A percentile compares a stretch with the other conserved stretches of the same genome.
Conservation (phyloP, 2,113 vertebrate genomes). For the Benitochromis conjunctus region DNA sequence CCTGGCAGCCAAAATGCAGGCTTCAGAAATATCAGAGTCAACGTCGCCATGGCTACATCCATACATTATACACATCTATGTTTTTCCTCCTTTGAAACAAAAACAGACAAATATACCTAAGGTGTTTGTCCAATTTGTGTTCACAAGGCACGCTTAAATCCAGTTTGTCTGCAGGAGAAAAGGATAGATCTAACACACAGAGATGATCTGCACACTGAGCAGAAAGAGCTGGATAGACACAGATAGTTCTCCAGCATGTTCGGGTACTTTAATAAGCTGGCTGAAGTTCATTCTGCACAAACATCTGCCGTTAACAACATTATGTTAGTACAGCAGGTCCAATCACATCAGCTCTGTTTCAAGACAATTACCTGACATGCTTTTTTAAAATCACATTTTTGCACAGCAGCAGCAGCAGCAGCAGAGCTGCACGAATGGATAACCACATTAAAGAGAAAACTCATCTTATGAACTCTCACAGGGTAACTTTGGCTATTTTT, state of each 20-base stretch:
- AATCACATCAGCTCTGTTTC: slow-evolving; percentile 1
- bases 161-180: neutral
- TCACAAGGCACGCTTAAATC: neutral
- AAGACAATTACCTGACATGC: neutral
- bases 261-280: neutral
- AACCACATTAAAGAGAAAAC: neutral
- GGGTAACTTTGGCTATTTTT: neutral
- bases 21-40: neutral
- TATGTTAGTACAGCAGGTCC: neutral
- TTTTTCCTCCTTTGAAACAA: neutral
- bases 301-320: neutral
- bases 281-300: neutral
- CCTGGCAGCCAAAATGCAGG: neutral
- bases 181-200: neutral
- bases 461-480: neutral
- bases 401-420: neutral
- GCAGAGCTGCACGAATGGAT: neutral
- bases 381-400: neutral
- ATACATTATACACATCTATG: neutral
- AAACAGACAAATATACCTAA: neutral
- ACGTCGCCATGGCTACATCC: neutral
- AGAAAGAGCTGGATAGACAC: neutral
- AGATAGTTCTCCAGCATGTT: neutral
- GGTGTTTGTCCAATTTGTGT: neutral
- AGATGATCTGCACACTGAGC: neutral